Conservation (phyloP, 1,140 invertebrate species). For the Paralvinella palmiformis region DNA sequence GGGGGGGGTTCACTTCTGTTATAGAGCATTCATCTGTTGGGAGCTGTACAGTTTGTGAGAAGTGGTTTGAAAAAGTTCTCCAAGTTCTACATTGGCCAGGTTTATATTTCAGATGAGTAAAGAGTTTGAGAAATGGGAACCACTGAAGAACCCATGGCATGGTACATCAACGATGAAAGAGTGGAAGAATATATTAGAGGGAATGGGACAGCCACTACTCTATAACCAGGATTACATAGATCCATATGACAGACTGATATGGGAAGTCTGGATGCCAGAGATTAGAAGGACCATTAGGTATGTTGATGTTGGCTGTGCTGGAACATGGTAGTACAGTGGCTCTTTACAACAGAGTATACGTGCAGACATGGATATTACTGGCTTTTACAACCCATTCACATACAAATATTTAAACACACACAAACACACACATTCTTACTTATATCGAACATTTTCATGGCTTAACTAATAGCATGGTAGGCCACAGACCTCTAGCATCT, state of each 20-base stretch:
- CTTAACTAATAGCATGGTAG: too few relatives aligned
- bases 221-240: constrained; percentile 49
- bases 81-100: too few relatives aligned
- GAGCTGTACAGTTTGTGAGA: too few relatives aligned
- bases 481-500: too few relatives aligned
- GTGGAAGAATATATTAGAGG: constrained; percentile 56
- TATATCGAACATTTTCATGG: too few relatives aligned
- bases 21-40: too few relatives aligned
- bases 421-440: neutral
- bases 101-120: constrained; percentile 55
- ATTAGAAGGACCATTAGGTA: constrained; percentile 65
- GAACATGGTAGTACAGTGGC: neutral
- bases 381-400: neutral
- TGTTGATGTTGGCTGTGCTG: constrained; percentile 35
- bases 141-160: constrained; percentile 58
- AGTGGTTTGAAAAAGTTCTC: too few relatives aligned
- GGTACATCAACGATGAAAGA: constrained; percentile 63
- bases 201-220: constrained; percentile 22
- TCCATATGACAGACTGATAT: constrained; percentile 72
- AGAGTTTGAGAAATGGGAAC: constrained; percentile 67
- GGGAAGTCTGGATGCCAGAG: constrained; percentile 84
- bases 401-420: neutral
- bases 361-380: neutral
- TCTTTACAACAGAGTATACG: neutral
- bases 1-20: too few relatives aligned